Evolutionary conservation across 2,888 invertebrate species (phyloP).

Genomic region (Stenichneumon culpator): DNA sequence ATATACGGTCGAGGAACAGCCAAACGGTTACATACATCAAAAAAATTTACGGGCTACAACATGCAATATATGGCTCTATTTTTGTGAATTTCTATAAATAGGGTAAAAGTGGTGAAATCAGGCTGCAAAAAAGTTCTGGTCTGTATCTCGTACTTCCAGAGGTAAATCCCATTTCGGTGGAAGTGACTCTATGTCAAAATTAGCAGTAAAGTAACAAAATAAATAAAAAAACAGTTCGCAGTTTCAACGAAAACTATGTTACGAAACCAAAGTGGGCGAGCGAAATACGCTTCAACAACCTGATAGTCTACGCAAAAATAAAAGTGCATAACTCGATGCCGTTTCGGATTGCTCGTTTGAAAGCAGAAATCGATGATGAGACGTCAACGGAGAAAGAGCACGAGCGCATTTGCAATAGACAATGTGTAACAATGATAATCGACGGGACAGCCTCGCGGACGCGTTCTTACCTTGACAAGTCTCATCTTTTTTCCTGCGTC

Average conservation of each 20-base stretch:
- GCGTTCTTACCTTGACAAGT: constrained; percentile 64
- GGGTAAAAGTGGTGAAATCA: background rate
- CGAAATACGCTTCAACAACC: too few species aligned
- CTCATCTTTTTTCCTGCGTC: constrained; percentile 73
- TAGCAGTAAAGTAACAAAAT: too few species aligned
- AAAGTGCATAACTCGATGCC: background rate
- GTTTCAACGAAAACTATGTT: too few species aligned
- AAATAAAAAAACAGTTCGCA: too few species aligned
- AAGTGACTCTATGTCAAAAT: background rate
- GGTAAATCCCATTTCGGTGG: background rate
- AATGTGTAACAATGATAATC: background rate
- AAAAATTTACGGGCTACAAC: background rate
- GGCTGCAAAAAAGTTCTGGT: background rate
- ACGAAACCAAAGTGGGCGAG: too few species aligned
- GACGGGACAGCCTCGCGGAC: background rate
- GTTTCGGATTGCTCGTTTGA: background rate
- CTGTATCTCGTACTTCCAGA: background rate
- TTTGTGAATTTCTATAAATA: background rate
- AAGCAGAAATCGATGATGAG: background rate
- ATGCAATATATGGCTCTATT: background rate
- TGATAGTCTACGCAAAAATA: background rate
- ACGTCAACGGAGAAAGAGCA: background rate
- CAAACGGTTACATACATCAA: background rate
- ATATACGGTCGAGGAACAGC: background rate
- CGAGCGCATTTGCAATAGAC: background rate